Base-by-base conservation (phyloP, 2,888 invertebrate species). In the Oscheius myriophilus region DNA sequence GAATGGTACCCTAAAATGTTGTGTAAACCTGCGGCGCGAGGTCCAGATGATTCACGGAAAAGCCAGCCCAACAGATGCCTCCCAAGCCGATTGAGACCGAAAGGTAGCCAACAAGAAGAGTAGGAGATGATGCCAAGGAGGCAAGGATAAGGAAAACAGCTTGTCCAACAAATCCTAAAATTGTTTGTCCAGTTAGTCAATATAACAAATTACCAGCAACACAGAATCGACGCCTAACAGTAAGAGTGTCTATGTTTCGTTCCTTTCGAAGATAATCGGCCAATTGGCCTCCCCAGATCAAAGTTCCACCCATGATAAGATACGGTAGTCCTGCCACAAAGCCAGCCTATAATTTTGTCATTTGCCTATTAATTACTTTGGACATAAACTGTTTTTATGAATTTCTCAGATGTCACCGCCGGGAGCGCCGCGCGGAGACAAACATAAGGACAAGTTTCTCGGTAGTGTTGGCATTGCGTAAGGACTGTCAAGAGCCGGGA, bases 51-150 rank as follows among this genome's bases (percentile, higher is more conserved):
- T 90, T 90, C n/a, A 90, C 90, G 70, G 89, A 89, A 81, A 93
- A 94, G 51, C 94, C 95, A 7, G 93, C 92, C 94, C 94, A 95
- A 0, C 94, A 93, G 87, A 95, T 93, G 0, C 94, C 89, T 0
- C 95, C 95, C 0, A 94, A 89, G 0, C 95, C 95, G 0, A 95
- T 93, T 0, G 94, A 94, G 57, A 94, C 90, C 0, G 93, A 93
- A 42, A 95, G 90, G 86, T 91, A 94, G n/a, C 91, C 89, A n/a
- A 94, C 90, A 51, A 92, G 91, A 46, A 91, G 91, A 0, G 90
- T 89, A 18, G 92, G 69, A 21, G 73, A 90, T 1, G 91, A 90
- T 3, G 92, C 89, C 84, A 92, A 93, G 1, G 93, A 93, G 0
- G 94, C 92, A 0, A 91, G 89, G 70, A 93, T 89, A 92, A 94